These are phyloP conservation scores for Lepilemur ruficaudatus DNA, from an alignment of 2,797 vertebrate genomes.

Conservation along the genomic window DNA sequence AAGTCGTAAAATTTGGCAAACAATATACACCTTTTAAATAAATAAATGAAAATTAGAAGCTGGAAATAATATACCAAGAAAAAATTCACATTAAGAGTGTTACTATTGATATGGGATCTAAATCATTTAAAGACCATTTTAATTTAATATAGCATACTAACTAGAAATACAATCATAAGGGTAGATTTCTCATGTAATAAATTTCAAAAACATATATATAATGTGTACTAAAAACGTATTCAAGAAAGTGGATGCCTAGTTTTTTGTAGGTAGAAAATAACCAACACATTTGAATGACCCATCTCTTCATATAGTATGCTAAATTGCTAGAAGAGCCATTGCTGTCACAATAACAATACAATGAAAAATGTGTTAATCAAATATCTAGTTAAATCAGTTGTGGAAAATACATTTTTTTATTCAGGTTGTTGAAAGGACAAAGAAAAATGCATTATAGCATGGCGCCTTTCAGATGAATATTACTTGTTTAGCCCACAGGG, in stretches of 20 bases:
- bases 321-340: constrained; percentile 22
- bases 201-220: not conserved
- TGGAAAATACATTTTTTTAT: constrained; percentile 59
- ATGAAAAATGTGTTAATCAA: constrained; percentile 67
- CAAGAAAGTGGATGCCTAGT: not conserved
- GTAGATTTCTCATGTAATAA: not conserved
- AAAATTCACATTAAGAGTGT: not conserved
- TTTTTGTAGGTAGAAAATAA: not conserved
- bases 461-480: not conserved
- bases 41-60: constrained; percentile 14
- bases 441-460: constrained; percentile 35
- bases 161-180: not conserved
- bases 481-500: not conserved
- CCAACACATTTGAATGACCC: not conserved
- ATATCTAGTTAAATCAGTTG: constrained; percentile 14
- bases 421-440: constrained; percentile 38
- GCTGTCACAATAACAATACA: constrained; percentile 41
- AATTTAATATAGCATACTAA: not conserved
- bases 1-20: not conserved
- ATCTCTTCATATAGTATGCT: constrained; percentile 1
- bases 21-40: not conserved
- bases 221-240: not conserved
- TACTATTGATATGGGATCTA: not conserved
- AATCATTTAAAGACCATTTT: not conserved
- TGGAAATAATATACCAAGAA: not conserved